Conservation (phyloP, 2,888 invertebrate species). For the Fragum fragum region DNA sequence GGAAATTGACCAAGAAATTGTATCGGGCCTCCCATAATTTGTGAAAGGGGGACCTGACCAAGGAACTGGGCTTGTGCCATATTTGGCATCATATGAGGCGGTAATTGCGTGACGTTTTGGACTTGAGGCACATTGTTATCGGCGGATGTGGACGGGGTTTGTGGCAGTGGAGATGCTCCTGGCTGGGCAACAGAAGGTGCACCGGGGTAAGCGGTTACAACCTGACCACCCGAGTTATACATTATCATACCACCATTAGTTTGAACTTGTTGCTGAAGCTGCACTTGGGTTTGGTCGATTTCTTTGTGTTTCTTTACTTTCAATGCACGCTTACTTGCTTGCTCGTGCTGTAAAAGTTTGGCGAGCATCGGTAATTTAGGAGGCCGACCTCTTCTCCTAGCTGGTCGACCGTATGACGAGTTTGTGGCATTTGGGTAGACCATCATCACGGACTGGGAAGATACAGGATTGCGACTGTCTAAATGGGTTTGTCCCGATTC, state of each 20-base stretch:
- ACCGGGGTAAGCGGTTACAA: constrained; percentile 46
- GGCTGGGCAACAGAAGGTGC: not conserved
- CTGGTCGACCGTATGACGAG: constrained; percentile 72
- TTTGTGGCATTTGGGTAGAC: constrained; percentile 75
- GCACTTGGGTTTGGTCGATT: constrained; percentile 7
- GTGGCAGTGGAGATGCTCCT: not conserved
- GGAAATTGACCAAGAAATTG: constrained; percentile 66
- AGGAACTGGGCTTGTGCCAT: constrained; percentile 63
- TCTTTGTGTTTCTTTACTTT: constrained; percentile 31
- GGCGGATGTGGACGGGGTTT: not conserved
- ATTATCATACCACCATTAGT: constrained; percentile 56
- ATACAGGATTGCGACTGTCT: constrained; percentile 18
- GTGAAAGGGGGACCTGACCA: constrained; percentile 61
- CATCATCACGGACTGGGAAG: constrained; percentile 78
- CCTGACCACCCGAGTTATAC: constrained; percentile 60
- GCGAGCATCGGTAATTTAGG: constrained; percentile 79
- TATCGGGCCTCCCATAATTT: constrained; percentile 55
- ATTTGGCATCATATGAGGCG: constrained; percentile 42
- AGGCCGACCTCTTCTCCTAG: constrained; percentile 77
- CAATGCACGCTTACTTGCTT: constrained; percentile 37
- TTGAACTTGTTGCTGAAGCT: constrained; percentile 52
- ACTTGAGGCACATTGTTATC: constrained; percentile 7
- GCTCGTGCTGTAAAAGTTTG: constrained; percentile 69
- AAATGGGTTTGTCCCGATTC: not conserved
- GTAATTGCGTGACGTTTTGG: not conserved